Base-by-base conservation (phyloP, 2,113 vertebrate genomes). In the Corvus cornix region DNA sequence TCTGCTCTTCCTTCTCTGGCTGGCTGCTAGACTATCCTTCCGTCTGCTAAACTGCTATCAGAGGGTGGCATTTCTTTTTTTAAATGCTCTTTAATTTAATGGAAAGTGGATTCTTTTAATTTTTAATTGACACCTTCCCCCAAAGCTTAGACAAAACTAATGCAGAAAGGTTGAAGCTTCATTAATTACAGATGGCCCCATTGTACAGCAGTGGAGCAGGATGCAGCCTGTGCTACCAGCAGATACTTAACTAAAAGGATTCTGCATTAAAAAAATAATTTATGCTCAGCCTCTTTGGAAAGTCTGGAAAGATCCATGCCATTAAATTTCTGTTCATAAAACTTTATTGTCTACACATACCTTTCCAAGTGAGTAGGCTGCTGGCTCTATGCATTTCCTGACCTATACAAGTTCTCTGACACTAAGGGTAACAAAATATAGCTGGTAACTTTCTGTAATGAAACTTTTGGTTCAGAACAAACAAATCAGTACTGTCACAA, bases 301-400 rank as follows among this genome's bases (percentile, higher is more conserved):
- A 85, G 52, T 48, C 79, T 90, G 68, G 72, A 94, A 91, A 94
- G 69, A 93, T 84, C 56, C 16, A 56, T 82, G 73, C 53, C 76
- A 68, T 84, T 90, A 92, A 68, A 85, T 53, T 93, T 85, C 51
- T 87, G 43, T 91, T 95, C 90, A 80, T 91, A 95, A 93, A 96
- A 94, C 55, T 96, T 91, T 92, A 86, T 28, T 91, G 70, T 56
- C 79, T 63, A 30, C 1, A 10, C 37, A 43, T 86, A 68, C 33
- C 27, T 94, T 92, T 96, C 90, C 95, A 94, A 97, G 85, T 89
- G 88, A 94, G 87, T 91, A 95, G 95, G 87, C 75, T 93, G 87
- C 59, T 96, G 95, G 82, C 90, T 90, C 18, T 78, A 39, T 0
- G 0, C 64, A 39, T 89, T 95, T 95, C 90, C 90, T 93, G 92